phyloP scores from a whole-genome alignment of 2,113 vertebrate genomes.

The Larimichthys polyactis region DNA sequence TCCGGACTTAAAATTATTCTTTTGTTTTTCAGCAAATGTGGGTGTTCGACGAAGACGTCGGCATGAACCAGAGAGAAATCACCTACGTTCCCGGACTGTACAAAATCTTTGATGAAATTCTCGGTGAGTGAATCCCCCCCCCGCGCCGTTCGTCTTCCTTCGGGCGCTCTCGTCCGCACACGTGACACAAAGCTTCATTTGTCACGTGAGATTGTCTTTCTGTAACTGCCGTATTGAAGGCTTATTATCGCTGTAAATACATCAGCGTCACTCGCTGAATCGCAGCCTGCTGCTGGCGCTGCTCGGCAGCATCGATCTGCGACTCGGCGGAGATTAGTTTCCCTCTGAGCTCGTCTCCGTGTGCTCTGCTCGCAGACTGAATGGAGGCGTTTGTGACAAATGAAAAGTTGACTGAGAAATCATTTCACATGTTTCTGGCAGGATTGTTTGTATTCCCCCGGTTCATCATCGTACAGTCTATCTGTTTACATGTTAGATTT shows the following conservation, averaged over 20 bases:
- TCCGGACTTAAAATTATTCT: neutral
- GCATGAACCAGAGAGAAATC: slow-evolving; percentile 98
- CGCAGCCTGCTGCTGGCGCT: neutral
- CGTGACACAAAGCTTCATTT: slow-evolving; percentile 21
- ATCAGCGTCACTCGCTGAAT: slow-evolving; percentile 3
- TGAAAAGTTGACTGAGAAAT: slow-evolving; percentile 1
- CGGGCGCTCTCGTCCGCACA: neutral
- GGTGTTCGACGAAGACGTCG: slow-evolving; percentile 97
- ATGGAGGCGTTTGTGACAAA: slow-evolving; percentile 17
- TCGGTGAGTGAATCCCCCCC: slow-evolving; percentile 86
- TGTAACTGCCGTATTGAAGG: neutral
- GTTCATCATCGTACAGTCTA: neutral
- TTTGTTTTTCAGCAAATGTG: slow-evolving; percentile 91
- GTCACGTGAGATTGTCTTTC: slow-evolving; percentile 10
- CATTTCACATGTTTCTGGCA: slow-evolving; percentile 1
- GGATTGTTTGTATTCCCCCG: slow-evolving; percentile 5
- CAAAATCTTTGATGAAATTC: slow-evolving; percentile 99
- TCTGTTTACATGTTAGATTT: neutral
- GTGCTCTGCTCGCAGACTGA: neutral
- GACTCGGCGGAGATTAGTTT: slow-evolving; percentile 30
- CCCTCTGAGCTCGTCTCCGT: slow-evolving; percentile 13
- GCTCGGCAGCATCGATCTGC: neutral
- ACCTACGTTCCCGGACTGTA: slow-evolving; percentile 98
- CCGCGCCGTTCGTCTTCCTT: neutral
- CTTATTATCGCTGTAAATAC: slow-evolving; percentile 17